phyloP scores from a whole-genome alignment of 2,113 vertebrate species.

The Plestiodon gilberti region DNA sequence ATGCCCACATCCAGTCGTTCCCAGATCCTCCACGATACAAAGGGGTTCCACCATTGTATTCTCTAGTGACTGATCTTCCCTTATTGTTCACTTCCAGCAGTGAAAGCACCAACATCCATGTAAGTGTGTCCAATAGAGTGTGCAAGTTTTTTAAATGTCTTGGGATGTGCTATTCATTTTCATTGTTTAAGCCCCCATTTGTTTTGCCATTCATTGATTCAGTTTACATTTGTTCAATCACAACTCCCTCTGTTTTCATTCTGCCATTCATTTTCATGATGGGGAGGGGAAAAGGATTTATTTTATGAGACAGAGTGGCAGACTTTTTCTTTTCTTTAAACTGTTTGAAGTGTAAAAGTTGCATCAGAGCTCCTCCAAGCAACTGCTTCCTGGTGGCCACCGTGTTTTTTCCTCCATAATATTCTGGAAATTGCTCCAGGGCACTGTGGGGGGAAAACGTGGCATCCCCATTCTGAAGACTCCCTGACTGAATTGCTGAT shows the following conservation, averaged over 20 bases:
- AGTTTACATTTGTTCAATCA: too few species aligned
- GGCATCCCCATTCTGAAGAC: too few species aligned
- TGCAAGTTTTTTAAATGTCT: background rate
- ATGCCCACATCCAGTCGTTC: slow-evolving; percentile 37
- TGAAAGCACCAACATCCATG: slow-evolving; percentile 64
- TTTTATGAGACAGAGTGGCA: too few species aligned
- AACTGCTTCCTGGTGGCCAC: too few species aligned
- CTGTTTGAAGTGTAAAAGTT: too few species aligned
- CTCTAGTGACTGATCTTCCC: slow-evolving; percentile 76
- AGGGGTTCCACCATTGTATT: slow-evolving; percentile 73
- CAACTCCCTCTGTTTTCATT: background rate
- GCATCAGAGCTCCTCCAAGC: too few species aligned
- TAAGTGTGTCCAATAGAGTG: slow-evolving; percentile 48
- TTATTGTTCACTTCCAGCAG: slow-evolving; percentile 62
- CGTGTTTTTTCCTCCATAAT: too few species aligned
- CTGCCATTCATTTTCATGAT: background rate
- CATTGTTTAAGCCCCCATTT: background rate
- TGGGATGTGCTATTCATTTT: background rate
- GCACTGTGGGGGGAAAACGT: too few species aligned
- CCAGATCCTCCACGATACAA: slow-evolving; percentile 70
- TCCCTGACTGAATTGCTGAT: too few species aligned
- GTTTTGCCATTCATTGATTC: background rate
- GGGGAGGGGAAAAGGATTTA: too few species aligned
- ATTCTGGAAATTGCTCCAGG: too few species aligned
- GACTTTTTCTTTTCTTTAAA: too few species aligned